A percentile compares a stretch with the other conserved stretches of the same genome.
Evolutionary conservation across 2,888 invertebrate species (phyloP).

Genomic region (Pollenia griseotomentosa): DNA sequence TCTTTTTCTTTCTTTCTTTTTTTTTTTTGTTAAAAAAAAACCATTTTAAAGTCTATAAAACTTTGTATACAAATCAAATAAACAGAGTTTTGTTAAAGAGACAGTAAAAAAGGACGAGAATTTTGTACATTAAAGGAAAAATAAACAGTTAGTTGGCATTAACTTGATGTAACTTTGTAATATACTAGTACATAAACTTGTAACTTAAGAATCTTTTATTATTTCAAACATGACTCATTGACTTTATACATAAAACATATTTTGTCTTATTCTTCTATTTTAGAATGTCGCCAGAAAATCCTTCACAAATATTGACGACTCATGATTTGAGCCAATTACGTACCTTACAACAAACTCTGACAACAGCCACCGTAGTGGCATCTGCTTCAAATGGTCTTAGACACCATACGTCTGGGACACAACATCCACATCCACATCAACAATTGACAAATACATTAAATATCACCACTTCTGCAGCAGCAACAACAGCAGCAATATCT

Average conservation of each 20-base stretch:
- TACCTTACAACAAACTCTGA: constrained; percentile 78
- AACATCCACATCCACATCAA: constrained; percentile 47
- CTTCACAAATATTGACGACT: constrained; percentile 80
- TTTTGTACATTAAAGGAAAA: too few relatives aligned
- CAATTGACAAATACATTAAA: constrained; percentile 56
- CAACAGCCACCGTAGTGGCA: constrained; percentile 74
- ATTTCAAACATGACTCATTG: constrained; percentile 33
- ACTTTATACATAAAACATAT: constrained; percentile 5
- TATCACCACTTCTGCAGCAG: constrained; percentile 45
- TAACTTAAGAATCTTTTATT: not conserved
- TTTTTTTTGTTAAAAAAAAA: too few relatives aligned
- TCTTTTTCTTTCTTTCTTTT: too few relatives aligned
- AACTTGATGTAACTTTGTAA: not conserved
- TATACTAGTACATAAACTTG: not conserved
- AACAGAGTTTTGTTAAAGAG: not conserved
- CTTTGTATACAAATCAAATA: too few relatives aligned
- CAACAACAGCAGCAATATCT: constrained; percentile 51
- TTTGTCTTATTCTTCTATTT: constrained; percentile 71
- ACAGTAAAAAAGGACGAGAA: not conserved
- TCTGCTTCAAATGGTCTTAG: constrained; percentile 72
- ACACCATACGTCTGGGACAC: constrained; percentile 43
- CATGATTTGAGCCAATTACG: constrained; percentile 80
- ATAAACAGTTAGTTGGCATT: not conserved
- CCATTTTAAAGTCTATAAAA: too few relatives aligned
- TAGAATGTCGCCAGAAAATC: constrained; percentile 84